Evolutionary conservation across 2,888 invertebrate genomes (phyloP).

Genomic region (Andrena hattorfiana): DNA sequence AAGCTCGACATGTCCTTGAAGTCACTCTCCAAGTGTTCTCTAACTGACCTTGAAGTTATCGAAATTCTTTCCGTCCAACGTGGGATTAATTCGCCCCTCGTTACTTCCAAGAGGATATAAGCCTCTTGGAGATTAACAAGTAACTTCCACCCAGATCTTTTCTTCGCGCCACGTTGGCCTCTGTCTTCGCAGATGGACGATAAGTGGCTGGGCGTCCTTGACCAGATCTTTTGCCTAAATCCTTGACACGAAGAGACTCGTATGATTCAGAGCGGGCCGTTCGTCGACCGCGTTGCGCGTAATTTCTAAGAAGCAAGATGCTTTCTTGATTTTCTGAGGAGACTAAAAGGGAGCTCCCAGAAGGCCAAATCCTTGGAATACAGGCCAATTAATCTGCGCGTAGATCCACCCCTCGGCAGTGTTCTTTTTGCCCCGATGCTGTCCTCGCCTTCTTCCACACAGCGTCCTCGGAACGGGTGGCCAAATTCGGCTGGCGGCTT

Average conservation of each 20-base stretch:
- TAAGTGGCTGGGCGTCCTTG: background rate
- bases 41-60: background rate
- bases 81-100: constrained; percentile 56
- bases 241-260: constrained; percentile 21
- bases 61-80: constrained; percentile 20
- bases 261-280: background rate
- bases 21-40: too few species aligned
- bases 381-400: constrained; percentile 32
- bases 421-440: constrained; percentile 2
- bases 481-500: constrained; percentile 24
- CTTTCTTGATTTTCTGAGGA: background rate
- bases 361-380: background rate
- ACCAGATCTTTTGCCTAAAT: constrained; percentile 3
- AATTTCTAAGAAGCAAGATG: background rate
- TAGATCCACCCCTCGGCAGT: constrained; percentile 10
- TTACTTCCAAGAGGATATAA: constrained; percentile 53
- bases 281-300: background rate
- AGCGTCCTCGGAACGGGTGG: background rate
- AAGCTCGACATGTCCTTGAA: too few species aligned
- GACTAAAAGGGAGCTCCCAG: background rate
- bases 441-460: background rate
- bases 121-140: constrained; percentile 72
- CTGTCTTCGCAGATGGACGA: background rate
- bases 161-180: background rate
- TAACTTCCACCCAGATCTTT: constrained; percentile 53